Evolutionary conservation across 1,140 invertebrate species (phyloP).

Genomic region (Apis florea): DNA sequence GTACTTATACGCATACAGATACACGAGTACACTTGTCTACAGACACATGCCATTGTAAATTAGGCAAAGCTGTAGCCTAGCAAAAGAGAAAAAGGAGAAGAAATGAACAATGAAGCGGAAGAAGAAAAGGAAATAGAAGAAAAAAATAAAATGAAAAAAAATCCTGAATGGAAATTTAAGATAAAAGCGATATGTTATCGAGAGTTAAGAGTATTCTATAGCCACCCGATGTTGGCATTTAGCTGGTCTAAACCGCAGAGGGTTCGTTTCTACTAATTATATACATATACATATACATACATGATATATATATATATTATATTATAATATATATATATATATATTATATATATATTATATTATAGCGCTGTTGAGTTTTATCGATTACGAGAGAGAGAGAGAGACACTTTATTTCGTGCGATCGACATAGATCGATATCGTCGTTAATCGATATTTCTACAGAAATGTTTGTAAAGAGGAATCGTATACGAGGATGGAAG

Average conservation of each 20-base stretch:
- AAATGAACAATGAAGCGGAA: neutral
- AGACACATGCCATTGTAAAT: conserved; percentile 50
- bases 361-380: conserved; percentile 61
- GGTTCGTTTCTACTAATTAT: conserved; percentile 65
- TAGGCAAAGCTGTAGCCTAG: conserved; percentile 58
- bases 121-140: neutral
- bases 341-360: conserved; percentile 20
- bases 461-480: conserved; percentile 52
- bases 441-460: conserved; percentile 57
- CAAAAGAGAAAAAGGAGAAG: neutral
- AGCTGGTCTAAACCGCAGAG: conserved; percentile 73
- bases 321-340: conserved; percentile 9
- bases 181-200: conserved; percentile 41
- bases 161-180: conserved; percentile 35
- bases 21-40: neutral
- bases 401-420: conserved; percentile 51
- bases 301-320: conserved; percentile 21
- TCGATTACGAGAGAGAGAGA: conserved; percentile 38
- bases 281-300: conserved; percentile 23
- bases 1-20: neutral
- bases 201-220: conserved; percentile 61
- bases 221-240: conserved; percentile 64
- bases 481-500: neutral
- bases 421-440: conserved; percentile 35
- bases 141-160: neutral